These are phyloP conservation scores for Premnoplex brunnescens DNA, from an alignment of 2,797 vertebrate genomes.

Conservation along the genomic window DNA sequence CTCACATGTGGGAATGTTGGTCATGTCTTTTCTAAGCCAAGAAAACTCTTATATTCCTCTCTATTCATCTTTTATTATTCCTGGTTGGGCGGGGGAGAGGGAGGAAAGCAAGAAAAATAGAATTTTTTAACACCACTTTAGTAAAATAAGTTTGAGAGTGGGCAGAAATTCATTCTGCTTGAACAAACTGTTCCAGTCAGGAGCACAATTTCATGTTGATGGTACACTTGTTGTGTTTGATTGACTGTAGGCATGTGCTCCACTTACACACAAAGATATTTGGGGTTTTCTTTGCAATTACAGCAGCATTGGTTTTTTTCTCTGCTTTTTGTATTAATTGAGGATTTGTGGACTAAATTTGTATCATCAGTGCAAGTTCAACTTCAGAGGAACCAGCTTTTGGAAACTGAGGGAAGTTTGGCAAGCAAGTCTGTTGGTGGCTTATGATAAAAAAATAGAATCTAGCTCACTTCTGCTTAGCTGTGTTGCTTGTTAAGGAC, in stretches of 20 bases:
- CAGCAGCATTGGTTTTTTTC: background rate
- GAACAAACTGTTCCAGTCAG: background rate
- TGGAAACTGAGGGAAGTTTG: background rate
- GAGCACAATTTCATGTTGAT: background rate
- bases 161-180: background rate
- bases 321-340: background rate
- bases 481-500: background rate
- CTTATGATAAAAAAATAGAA: background rate
- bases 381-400: background rate
- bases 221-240: background rate
- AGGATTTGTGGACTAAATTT: background rate
- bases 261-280: background rate
- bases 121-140: fast-evolving
- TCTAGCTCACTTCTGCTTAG: background rate
- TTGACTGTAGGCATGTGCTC: background rate
- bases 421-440: background rate
- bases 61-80: background rate
- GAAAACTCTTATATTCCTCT: background rate
- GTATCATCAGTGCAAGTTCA: background rate
- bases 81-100: fast-evolving
- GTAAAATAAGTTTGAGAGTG: background rate
- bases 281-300: background rate
- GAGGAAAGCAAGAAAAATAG: background rate
- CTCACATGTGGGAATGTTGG: fast-evolving
- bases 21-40: background rate